Evolutionary conservation across 92 coral and sea anemone genomes (phyloP), one percentile per base, ranked within the genome.

Genomic region (Porites divaricata): DNA sequence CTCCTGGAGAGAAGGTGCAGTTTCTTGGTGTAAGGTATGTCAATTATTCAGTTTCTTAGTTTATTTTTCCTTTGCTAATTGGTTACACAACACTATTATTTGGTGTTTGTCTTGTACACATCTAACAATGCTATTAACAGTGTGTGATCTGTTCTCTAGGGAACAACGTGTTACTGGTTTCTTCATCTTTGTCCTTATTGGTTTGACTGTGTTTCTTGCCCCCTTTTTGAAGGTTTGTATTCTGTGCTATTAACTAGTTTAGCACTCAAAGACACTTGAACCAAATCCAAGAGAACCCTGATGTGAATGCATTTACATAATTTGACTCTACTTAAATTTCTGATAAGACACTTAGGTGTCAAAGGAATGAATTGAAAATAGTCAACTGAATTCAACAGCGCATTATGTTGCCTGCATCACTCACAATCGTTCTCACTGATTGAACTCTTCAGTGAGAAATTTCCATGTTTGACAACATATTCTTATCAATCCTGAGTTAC

Each of bases 131-230:
- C 6, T 19, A 76, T 13, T 41, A 14, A 54, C 59, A 35, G 41
- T 70, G 49, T 41, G 10, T 8, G 51, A 41, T 28, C 9, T 52
- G 7, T 52, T 10, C 58, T 24, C 12, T 87, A 97, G 99, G 83
- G 99, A 97, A 76, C 96, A 95, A 74, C 95, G 99, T 68, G 90
- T 97, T 9, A 97, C 98, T 41, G 99, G 99, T 9, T 72, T 93
- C 35, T 26, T 91, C 25, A 95, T 97, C 72, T 97, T 97, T 78
- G 74, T 95, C 74, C 70, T 97, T 70, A 93, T 97, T 93, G 99
- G 99, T n/a, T 75, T 93, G 51, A 90, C 98, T 15, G 98, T 97
- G 45, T 89, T 97, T 52, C 85, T 97, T 91, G 88, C 98, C 14
- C 98, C 95, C 7, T 21, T 97, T 9, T 87, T 97, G 35, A 97